Percentiles rank a stretch among this genome's conserved stretches.
Conservation (phyloP, 2,888 invertebrate genomes). For the Lapara coniferarum region DNA sequence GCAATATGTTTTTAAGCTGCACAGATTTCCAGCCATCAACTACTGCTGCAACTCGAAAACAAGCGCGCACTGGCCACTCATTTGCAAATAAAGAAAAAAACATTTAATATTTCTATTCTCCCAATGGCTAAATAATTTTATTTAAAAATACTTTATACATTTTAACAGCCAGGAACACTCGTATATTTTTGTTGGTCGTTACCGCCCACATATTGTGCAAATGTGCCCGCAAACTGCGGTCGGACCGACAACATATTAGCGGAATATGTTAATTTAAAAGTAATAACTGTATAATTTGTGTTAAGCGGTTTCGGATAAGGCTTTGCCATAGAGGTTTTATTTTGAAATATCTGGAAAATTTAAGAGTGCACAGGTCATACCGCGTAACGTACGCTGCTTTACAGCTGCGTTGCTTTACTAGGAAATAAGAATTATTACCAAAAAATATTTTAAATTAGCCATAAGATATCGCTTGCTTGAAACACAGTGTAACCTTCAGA, state of each 20-base stretch:
- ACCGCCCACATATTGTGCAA: conserved; percentile 16
- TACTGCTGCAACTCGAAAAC: not conserved
- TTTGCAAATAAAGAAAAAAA: not conserved
- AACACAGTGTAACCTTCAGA: no score
- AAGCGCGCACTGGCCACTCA: not conserved
- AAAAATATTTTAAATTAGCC: no score
- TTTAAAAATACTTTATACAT: conserved; percentile 16
- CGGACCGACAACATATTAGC: conserved; percentile 6
- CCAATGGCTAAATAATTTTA: not conserved
- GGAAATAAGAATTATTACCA: no score
- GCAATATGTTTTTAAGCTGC: no score
- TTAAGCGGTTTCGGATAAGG: not conserved
- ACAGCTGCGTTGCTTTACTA: no score
- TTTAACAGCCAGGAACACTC: not conserved
- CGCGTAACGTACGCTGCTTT: no score
- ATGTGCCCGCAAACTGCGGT: conserved; percentile 20
- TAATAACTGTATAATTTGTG: conserved; percentile 8
- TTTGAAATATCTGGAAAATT: no score
- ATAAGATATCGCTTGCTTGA: no score
- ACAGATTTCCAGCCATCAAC: no score
- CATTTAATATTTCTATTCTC: not conserved
- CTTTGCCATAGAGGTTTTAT: no score
- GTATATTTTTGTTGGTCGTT: conserved; percentile 14
- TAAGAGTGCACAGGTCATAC: no score
- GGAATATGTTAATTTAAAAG: conserved; percentile 16